Conservation (phyloP, 2,888 invertebrate genomes). For the Polylopha cassiicola region DNA sequence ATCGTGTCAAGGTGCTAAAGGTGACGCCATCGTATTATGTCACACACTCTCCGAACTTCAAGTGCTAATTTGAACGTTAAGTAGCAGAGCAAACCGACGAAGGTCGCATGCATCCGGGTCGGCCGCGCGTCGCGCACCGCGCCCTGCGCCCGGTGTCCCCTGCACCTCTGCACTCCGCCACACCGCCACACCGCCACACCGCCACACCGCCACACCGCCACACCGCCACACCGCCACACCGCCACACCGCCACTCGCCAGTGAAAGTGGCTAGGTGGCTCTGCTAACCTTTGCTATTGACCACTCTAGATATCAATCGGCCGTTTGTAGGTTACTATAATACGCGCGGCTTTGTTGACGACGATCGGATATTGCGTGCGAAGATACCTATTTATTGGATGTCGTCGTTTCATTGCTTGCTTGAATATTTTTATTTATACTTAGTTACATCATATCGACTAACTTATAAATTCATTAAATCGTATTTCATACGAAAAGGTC, state of each 20-base stretch:
- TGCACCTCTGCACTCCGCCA: conserved; percentile 9
- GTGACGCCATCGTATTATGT: conserved; percentile 67
- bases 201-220: no score
- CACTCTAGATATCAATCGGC: conserved; percentile 36
- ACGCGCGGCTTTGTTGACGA: conserved; percentile 5
- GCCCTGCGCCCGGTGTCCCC: conserved; percentile 2
- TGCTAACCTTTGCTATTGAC: conserved; percentile 38
- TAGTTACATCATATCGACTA: conserved; percentile 3
- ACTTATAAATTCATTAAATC: conserved; percentile 9
- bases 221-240: no score
- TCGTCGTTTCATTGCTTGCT: conserved; percentile 8
- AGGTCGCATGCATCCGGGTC: conserved; percentile 64
- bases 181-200: no score
- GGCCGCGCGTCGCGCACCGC: conserved; percentile 23
- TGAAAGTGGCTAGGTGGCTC: conserved; percentile 41
- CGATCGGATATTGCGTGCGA: conserved; percentile 11
- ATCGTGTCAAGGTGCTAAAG: conserved; percentile 64
- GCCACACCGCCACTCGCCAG: conserved; percentile 28
- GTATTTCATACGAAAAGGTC: conserved; percentile 11
- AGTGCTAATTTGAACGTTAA: conserved; percentile 58
- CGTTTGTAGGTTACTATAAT: conserved; percentile 21
- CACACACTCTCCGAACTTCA: conserved; percentile 51
- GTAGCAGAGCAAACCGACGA: conserved; percentile 51
- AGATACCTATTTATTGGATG: conserved; percentile 3
- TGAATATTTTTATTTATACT: no score